Conservation (phyloP, 23 tunicate species). For the Halocynthia aurantium region DNA sequence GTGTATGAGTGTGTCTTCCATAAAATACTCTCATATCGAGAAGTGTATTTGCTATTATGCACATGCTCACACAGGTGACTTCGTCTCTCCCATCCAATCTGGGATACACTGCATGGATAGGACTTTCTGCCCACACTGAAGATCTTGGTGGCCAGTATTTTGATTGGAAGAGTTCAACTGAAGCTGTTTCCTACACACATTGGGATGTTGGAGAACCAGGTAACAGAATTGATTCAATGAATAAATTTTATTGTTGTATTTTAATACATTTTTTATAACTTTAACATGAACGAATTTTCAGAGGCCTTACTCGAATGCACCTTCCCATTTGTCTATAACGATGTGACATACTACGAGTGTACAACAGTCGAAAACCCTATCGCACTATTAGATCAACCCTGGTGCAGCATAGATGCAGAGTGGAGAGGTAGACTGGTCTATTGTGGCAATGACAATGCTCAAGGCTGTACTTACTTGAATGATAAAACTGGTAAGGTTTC, state of each 20-base stretch:
- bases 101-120: conserved; percentile 77
- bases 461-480: conserved; percentile 64
- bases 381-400: conserved; percentile 18
- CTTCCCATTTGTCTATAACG: conserved; percentile 75
- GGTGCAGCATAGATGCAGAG: conserved; percentile 79
- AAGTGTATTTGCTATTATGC: neutral
- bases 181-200: conserved; percentile 60
- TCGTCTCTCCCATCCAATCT: conserved; percentile 38
- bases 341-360: conserved; percentile 54
- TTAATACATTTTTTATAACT: neutral
- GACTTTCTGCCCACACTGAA: conserved; percentile 43
- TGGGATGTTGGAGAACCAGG: conserved; percentile 87
- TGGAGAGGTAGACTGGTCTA: conserved; percentile 38
- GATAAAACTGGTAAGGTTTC: conserved; percentile 20
- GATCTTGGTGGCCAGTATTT: conserved; percentile 41
- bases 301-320: conserved; percentile 52
- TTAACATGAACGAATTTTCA: conserved; percentile 12
- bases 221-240: neutral
- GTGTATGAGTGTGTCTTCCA: neutral
- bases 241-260: neutral
- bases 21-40: neutral
- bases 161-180: conserved; percentile 52
- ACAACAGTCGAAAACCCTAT: conserved; percentile 57
- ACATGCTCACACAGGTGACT: conserved; percentile 20
- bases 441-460: conserved; percentile 50